phyloP scores from a whole-genome alignment of 2,113 vertebrate genomes.

The Ranitomeya variabilis region DNA sequence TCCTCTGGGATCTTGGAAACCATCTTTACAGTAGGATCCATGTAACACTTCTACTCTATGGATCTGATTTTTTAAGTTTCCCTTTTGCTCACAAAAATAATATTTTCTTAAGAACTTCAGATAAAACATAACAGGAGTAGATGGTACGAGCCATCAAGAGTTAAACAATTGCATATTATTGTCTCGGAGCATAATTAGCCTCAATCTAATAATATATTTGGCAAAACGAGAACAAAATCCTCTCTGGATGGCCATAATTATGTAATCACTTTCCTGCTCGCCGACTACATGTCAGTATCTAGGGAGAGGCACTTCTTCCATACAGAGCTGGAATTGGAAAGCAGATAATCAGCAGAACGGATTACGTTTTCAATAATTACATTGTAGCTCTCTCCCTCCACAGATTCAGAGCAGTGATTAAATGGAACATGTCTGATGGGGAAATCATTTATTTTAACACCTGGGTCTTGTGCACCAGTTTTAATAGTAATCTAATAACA shows the following conservation, averaged over 20 bases:
- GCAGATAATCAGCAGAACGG: constrained; percentile 65
- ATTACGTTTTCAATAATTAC: constrained; percentile 51
- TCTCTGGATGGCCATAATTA: constrained; percentile 58
- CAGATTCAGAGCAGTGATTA: constrained; percentile 37
- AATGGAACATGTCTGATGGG: constrained; percentile 33
- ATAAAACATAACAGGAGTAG: background rate
- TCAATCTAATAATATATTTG: constrained; percentile 34
- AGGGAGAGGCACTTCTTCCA: constrained; percentile 65
- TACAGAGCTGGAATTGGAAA: constrained; percentile 64
- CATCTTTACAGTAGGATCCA: background rate
- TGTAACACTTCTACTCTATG: too few relatives aligned
- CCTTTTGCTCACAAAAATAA: background rate
- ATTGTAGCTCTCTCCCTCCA: constrained; percentile 4
- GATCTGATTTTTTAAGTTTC: background rate
- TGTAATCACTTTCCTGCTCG: constrained; percentile 68
- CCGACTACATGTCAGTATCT: constrained; percentile 68
- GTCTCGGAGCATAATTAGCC: background rate
- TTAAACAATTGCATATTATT: background rate
- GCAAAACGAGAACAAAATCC: constrained; percentile 54
- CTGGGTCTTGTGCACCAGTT: constrained; percentile 8
- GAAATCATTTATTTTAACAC: constrained; percentile 18
- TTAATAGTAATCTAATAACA: constrained; percentile 8
- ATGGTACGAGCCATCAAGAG: background rate
- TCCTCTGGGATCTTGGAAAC: too few relatives aligned
- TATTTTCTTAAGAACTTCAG: background rate